Conservation (phyloP, 1,140 invertebrate species). For the Anthonomus grandis region DNA sequence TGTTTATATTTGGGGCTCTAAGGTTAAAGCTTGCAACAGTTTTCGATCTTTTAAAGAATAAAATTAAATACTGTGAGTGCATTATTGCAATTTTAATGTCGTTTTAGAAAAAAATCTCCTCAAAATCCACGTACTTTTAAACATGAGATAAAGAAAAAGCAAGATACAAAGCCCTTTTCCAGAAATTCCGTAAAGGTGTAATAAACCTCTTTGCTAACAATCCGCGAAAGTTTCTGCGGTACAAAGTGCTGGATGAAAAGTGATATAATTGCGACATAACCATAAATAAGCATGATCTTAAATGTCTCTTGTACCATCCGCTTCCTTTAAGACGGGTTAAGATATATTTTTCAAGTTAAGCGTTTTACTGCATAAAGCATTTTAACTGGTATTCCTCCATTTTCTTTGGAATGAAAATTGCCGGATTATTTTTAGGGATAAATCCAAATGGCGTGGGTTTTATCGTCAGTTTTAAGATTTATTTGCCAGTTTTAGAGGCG, state of each 20-base stretch:
- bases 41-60: too few relatives aligned
- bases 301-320: constrained; percentile 19
- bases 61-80: too few relatives aligned
- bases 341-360: constrained; percentile 25
- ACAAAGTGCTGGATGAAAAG: not conserved
- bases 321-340: constrained; percentile 18
- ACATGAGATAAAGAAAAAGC: too few relatives aligned
- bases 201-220: too few relatives aligned
- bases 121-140: too few relatives aligned
- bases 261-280: constrained; percentile 26
- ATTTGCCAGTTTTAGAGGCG: not conserved
- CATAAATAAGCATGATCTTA: constrained; percentile 24
- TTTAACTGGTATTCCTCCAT: constrained; percentile 12
- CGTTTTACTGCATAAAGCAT: constrained; percentile 21
- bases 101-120: too few relatives aligned
- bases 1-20: too few relatives aligned
- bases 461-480: constrained; percentile 12
- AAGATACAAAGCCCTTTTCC: too few relatives aligned
- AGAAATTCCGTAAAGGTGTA: too few relatives aligned
- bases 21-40: too few relatives aligned
- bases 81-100: too few relatives aligned
- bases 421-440: constrained; percentile 19
- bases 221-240: too few relatives aligned
- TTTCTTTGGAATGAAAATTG: constrained; percentile 13
- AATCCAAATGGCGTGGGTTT: constrained; percentile 15